Evolutionary conservation across 2,797 vertebrate species (phyloP).

Genomic region (Erethizon dorsatum): DNA sequence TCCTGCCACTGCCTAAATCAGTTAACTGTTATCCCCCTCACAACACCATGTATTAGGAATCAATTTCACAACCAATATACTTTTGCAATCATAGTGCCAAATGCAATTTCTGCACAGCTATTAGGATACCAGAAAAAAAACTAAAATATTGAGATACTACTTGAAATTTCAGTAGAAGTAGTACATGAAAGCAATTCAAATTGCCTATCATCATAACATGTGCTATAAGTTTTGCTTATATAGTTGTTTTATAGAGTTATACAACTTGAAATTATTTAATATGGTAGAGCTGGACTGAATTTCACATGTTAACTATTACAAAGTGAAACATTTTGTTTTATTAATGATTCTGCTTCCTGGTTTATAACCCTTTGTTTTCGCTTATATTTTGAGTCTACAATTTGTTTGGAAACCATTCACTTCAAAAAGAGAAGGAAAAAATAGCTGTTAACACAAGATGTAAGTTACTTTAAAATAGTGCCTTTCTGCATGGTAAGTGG

Average conservation of each 20-base stretch:
- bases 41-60: conserved; percentile 10
- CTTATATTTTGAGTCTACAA: conserved; percentile 28
- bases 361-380: not conserved
- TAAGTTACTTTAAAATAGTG: not conserved
- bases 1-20: conserved; percentile 30
- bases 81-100: not conserved
- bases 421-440: conserved; percentile 36
- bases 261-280: not conserved
- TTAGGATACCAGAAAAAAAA: not conserved
- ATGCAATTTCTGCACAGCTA: not conserved
- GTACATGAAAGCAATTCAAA: conserved; percentile 33
- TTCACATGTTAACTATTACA: not conserved
- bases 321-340: not conserved
- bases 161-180: conserved; percentile 23
- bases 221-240: not conserved
- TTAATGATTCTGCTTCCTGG: not conserved
- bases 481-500: not conserved
- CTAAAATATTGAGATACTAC: not conserved
- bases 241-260: conserved; percentile 17
- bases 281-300: not conserved
- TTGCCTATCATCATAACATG: not conserved
- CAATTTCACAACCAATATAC: conserved; percentile 57
- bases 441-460: not conserved
- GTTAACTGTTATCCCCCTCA: conserved; percentile 59
- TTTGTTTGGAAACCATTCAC: conserved; percentile 19